These are phyloP conservation scores for Nemopilema nomurai DNA, from an alignment of 30 jellyfish, hydroid and myxozoan species.

Conservation along the genomic window DNA sequence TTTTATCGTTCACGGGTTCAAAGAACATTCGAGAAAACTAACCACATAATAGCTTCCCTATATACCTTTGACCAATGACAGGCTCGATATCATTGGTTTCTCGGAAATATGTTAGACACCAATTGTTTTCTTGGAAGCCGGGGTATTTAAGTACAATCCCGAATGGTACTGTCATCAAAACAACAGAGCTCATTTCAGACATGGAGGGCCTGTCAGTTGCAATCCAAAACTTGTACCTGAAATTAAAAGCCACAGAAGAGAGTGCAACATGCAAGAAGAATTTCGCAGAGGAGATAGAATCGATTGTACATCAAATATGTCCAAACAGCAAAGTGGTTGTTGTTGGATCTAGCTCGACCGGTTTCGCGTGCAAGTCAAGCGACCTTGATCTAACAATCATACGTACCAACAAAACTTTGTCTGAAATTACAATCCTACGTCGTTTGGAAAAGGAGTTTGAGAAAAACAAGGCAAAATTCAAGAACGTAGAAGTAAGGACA, in stretches of 20 bases:
- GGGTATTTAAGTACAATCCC: too few species aligned
- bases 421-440: neutral
- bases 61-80: too few species aligned
- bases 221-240: neutral
- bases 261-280: neutral
- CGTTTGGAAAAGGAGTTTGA: neutral
- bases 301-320: neutral
- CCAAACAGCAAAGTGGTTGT: conserved; percentile 26
- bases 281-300: neutral
- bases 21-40: too few species aligned
- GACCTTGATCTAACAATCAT: conserved; percentile 43
- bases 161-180: too few species aligned
- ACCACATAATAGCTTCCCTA: too few species aligned
- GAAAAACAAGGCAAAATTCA: neutral
- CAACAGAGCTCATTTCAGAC: too few species aligned
- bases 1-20: too few species aligned
- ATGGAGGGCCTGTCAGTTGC: conserved; percentile 30
- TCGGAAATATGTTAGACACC: too few species aligned
- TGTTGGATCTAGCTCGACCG: conserved; percentile 41
- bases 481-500: neutral
- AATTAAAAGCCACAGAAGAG: conserved; percentile 5
- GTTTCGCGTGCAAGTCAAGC: conserved; percentile 31
- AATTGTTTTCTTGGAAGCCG: neutral
- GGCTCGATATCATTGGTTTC: too few species aligned
- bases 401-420: neutral